Conservation (phyloP, 2,888 invertebrate species). For the Caenorhabditis sp. region DNA sequence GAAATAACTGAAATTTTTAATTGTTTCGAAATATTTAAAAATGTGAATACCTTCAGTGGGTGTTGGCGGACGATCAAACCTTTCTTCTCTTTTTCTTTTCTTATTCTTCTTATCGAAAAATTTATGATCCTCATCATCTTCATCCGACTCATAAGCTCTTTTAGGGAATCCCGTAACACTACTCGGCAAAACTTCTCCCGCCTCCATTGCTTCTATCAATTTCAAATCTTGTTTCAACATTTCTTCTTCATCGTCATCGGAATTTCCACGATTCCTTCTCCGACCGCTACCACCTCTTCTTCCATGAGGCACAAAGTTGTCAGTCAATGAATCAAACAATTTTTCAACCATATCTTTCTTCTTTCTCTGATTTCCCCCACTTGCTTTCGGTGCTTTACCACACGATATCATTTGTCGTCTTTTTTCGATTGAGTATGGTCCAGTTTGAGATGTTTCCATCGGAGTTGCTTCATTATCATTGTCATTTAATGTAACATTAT, state of each 20-base stretch:
- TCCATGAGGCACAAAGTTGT: slow-evolving; percentile 62
- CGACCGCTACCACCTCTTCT: slow-evolving; percentile 50
- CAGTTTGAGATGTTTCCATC: background rate
- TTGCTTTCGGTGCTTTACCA: slow-evolving; percentile 67
- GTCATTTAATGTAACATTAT: background rate
- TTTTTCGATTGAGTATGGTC: slow-evolving; percentile 40
- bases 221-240: slow-evolving; percentile 39
- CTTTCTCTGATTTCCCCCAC: slow-evolving; percentile 38
- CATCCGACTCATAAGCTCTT: background rate
- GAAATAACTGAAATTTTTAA: slow-evolving; percentile 55
- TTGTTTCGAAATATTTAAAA: background rate
- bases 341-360: slow-evolving; percentile 66
- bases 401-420: slow-evolving; percentile 64
- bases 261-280: slow-evolving; percentile 30
- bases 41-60: slow-evolving; percentile 61
- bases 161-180: slow-evolving; percentile 25
- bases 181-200: slow-evolving; percentile 18
- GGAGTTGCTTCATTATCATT: background rate
- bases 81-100: slow-evolving; percentile 40
- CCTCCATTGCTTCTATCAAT: slow-evolving; percentile 44
- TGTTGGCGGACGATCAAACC: slow-evolving; percentile 63
- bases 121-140: slow-evolving; percentile 33
- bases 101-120: slow-evolving; percentile 44
- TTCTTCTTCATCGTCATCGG: slow-evolving; percentile 37
- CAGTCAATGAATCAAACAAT: slow-evolving; percentile 68